Evolutionary conservation across 2,113 vertebrate genomes (phyloP).

Genomic region (Phaethornis superciliosus): DNA sequence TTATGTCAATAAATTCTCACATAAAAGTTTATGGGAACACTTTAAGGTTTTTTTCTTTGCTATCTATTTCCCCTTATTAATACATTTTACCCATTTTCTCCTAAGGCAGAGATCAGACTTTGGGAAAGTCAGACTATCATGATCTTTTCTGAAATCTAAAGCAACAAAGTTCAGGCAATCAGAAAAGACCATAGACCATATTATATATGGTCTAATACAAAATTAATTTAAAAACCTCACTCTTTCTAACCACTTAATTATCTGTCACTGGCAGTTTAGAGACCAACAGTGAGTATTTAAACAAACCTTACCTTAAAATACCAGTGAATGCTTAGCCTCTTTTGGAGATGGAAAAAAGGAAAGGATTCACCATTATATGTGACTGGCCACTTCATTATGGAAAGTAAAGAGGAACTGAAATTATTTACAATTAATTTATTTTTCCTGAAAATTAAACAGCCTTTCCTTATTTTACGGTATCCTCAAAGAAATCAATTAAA

Average conservation of each 20-base stretch:
- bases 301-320: not conserved
- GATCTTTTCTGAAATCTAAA: not conserved
- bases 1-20: not conserved
- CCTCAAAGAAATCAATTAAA: not conserved
- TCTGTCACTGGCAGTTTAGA: not conserved
- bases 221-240: rapidly evolving
- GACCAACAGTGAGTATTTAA: not conserved
- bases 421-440: not conserved
- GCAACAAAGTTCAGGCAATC: not conserved
- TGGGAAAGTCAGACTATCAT: not conserved
- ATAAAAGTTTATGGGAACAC: not conserved
- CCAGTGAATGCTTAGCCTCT: not conserved
- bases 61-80: not conserved
- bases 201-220: not conserved
- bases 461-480: not conserved
- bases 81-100: not conserved
- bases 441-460: not conserved
- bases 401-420: not conserved
- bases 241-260: not conserved
- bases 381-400: not conserved
- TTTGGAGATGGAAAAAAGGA: not conserved
- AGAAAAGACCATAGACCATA: not conserved
- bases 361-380: not conserved
- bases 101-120: not conserved
- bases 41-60: rapidly evolving